A percentile compares a stretch with the other conserved stretches of the same genome.
phyloP scores from a whole-genome alignment of 2,797 vertebrate genomes.

The Vultur gryphus region DNA sequence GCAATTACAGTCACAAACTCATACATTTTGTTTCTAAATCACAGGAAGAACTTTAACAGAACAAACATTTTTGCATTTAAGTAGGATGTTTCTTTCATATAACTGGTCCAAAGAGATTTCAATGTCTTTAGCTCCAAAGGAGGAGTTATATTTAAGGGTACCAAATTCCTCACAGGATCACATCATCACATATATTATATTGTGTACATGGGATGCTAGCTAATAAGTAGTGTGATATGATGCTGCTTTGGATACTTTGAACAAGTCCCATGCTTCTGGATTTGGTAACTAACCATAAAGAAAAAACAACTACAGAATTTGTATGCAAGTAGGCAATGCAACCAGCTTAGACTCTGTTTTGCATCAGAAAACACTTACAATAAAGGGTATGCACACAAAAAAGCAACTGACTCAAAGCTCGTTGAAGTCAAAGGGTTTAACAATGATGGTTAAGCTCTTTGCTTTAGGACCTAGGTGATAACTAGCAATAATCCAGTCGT shows the following conservation, averaged over 20 bases:
- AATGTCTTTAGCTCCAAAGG: not conserved
- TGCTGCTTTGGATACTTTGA: not conserved
- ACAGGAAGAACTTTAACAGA: not conserved
- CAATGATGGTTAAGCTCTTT: not conserved
- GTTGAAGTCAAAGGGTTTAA: not conserved
- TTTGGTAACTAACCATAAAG: not conserved
- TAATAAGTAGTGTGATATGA: not conserved
- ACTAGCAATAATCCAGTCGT: not conserved
- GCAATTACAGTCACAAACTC: not conserved
- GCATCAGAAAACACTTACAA: conserved; percentile 46
- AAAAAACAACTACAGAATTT: not conserved
- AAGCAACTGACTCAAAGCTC: not conserved
- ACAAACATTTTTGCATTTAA: not conserved
- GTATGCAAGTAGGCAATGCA: conserved; percentile 6
- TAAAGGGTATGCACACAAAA: not conserved
- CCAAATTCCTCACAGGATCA: not conserved
- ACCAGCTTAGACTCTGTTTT: conserved; percentile 20
- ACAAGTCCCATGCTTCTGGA: not conserved
- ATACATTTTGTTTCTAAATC: not conserved
- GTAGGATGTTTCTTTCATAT: not conserved
- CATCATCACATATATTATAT: not conserved
- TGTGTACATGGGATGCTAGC: not conserved
- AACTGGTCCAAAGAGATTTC: not conserved
- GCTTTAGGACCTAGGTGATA: not conserved
- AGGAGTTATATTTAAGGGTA: not conserved